phyloP scores from a whole-genome alignment of 2,888 invertebrate species.

The Erebia ligea region DNA sequence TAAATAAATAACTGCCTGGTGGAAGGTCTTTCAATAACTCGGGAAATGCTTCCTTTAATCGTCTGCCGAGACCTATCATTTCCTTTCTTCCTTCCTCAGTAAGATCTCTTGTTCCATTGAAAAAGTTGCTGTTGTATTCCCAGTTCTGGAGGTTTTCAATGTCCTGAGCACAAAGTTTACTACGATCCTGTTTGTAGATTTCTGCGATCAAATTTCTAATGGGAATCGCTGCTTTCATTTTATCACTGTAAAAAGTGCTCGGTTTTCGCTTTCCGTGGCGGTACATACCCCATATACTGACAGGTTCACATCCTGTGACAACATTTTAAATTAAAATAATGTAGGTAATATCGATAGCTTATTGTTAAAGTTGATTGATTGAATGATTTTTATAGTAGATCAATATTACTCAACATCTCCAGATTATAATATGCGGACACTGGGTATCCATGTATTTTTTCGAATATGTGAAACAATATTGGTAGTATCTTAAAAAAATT shows the following conservation, averaged over 20 bases:
- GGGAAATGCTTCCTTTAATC: conserved; percentile 64
- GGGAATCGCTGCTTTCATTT: conserved; percentile 59
- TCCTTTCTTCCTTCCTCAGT: conserved; percentile 83
- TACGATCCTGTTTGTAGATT: conserved; percentile 61
- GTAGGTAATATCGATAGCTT: no score
- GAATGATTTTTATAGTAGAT: no score
- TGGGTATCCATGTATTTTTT: no score
- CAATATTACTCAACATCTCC: no score
- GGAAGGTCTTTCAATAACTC: conserved; percentile 75
- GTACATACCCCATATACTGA: conserved; percentile 68
- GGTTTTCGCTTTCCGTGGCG: conserved; percentile 67
- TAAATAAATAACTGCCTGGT: conserved; percentile 79
- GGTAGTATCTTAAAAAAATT: no score
- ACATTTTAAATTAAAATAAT: conserved; percentile 2
- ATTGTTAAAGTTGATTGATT: no score
- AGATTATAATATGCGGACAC: no score
- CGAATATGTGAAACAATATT: no score
- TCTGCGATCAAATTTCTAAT: conserved; percentile 57
- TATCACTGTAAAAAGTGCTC: conserved; percentile 44
- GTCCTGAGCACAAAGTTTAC: conserved; percentile 72
- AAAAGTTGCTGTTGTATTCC: conserved; percentile 54
- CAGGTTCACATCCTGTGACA: conserved; percentile 63
- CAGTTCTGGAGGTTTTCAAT: conserved; percentile 65
- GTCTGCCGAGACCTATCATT: conserved; percentile 82
- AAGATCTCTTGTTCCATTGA: conserved; percentile 56